Evolutionary conservation across 2,888 invertebrate genomes (phyloP).

Genomic region (Troilus luridus): DNA sequence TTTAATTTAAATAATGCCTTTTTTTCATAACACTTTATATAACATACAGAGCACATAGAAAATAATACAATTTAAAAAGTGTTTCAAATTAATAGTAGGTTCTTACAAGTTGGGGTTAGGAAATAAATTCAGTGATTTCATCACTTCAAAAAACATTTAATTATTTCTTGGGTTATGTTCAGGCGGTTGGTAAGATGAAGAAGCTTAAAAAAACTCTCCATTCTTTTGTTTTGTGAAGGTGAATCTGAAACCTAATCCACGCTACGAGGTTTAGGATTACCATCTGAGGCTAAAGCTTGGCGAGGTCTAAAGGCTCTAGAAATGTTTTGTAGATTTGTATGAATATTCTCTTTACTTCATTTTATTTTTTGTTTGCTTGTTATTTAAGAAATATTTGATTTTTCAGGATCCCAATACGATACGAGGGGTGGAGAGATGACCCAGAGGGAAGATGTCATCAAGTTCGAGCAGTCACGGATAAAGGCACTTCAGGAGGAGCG

Average conservation of each 20-base stretch:
- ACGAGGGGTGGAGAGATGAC: constrained; percentile 78
- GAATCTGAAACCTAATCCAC: not conserved
- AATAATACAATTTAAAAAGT: too few species aligned
- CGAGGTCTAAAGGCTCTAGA: not conserved
- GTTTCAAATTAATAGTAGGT: too few species aligned
- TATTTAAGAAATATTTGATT: constrained; percentile 36
- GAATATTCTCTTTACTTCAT: not conserved
- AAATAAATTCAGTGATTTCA: too few species aligned
- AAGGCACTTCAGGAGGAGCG: constrained; percentile 97
- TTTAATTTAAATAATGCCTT: too few species aligned
- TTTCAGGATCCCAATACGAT: constrained; percentile 66
- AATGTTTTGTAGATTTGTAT: not conserved
- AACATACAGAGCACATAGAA: too few species aligned
- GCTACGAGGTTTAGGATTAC: not conserved
- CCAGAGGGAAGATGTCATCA: constrained; percentile 90
- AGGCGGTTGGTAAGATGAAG: not conserved
- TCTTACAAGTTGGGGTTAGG: too few species aligned
- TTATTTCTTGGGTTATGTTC: not conserved
- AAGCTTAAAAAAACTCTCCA: not conserved
- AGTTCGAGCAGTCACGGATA: constrained; percentile 97
- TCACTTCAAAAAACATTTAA: not conserved
- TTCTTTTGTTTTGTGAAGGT: not conserved
- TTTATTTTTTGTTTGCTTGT: not conserved
- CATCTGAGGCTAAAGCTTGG: not conserved
- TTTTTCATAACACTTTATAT: too few species aligned